Evolutionary conservation across 92 coral and sea anemone species (phyloP), one percentile per base, ranked within the genome.

Genomic region (Heliopora coerulea): DNA sequence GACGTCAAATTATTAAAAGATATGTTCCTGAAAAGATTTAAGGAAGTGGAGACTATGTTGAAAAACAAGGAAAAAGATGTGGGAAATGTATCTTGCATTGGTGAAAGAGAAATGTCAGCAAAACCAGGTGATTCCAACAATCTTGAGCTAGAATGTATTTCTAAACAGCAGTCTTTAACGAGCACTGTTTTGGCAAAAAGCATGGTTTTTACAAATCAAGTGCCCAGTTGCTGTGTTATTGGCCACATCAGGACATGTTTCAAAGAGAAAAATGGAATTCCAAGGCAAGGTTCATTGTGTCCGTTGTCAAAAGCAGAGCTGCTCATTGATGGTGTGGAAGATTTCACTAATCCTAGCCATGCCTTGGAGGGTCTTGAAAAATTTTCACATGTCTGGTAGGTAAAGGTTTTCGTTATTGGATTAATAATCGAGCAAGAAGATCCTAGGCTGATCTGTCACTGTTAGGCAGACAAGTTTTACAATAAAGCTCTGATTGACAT

Each of bases 381-480:
- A 7, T 86, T 86, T 73, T 86, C 89, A 27, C 89, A 86, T 52
- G 68, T 86, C 1, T 86, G 89, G 89, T 82, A 76, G 73, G 89
- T 32, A 48, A 39, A 46, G 4, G 11, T 37, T 37, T 4, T 11
- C 42, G n/a, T n/a, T n/a, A n/a, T n/a, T n/a, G n/a, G n/a, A n/a
- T n/a, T n/a, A n/a, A n/a, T n/a, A n/a, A n/a, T n/a, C n/a, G n/a
- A n/a, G n/a, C n/a, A n/a, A n/a, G n/a, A n/a, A n/a, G n/a, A n/a
- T n/a, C n/a, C n/a, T n/a, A n/a, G n/a, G n/a, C n/a, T n/a, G n/a
- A n/a, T n/a, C n/a, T n/a, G n/a, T n/a, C n/a, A n/a, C n/a, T n/a
- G n/a, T n/a, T n/a, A n/a, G n/a, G n/a, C n/a, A n/a, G n/a, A n/a
- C n/a, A n/a, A n/a, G n/a, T n/a, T n/a, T n/a, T n/a, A n/a, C n/a